These are phyloP conservation scores for Drosophila percnosoma DNA, from an alignment of 2,888 invertebrate species.

Conservation along the genomic window DNA sequence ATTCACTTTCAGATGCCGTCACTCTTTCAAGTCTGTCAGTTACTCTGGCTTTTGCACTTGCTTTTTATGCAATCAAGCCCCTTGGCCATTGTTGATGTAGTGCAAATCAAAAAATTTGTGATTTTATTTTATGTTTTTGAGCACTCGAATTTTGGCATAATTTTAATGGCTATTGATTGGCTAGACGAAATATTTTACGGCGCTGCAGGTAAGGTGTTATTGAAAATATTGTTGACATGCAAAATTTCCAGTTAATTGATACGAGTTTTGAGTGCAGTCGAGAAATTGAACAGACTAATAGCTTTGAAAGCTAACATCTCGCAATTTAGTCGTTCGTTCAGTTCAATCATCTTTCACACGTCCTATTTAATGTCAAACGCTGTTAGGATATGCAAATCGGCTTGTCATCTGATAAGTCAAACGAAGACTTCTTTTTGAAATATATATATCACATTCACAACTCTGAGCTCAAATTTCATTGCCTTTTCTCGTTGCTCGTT, in stretches of 20 bases:
- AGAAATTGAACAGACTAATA: not conserved
- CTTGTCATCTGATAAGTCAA: slow-evolving; percentile 2
- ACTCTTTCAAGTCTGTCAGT: slow-evolving; percentile 13
- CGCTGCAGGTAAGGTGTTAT: slow-evolving; percentile 36
- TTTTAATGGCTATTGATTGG: slow-evolving; percentile 28
- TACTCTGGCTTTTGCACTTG: slow-evolving; percentile 31
- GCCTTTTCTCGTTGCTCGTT: slow-evolving; percentile 10
- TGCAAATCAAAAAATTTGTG: slow-evolving; percentile 34
- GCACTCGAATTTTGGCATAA: slow-evolving; percentile 24
- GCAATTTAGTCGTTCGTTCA: not conserved
- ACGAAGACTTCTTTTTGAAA: slow-evolving; percentile 29
- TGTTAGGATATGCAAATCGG: slow-evolving; percentile 39
- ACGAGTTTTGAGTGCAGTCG: slow-evolving; percentile 6
- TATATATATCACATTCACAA: slow-evolving; percentile 16
- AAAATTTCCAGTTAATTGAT: slow-evolving; percentile 34
- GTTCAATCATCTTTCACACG: slow-evolving; percentile 43
- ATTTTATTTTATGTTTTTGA: slow-evolving; percentile 35
- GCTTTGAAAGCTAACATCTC: not conserved
- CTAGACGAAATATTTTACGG: slow-evolving; percentile 12
- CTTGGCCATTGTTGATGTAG: slow-evolving; percentile 34
- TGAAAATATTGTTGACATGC: slow-evolving; percentile 16
- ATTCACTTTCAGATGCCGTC: slow-evolving; percentile 44
- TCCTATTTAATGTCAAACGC: slow-evolving; percentile 28
- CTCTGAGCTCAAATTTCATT: slow-evolving; percentile 51
- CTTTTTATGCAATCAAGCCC: slow-evolving; percentile 55